Base-by-base conservation (phyloP, 2,888 invertebrate species). In the Myopa testacea region DNA sequence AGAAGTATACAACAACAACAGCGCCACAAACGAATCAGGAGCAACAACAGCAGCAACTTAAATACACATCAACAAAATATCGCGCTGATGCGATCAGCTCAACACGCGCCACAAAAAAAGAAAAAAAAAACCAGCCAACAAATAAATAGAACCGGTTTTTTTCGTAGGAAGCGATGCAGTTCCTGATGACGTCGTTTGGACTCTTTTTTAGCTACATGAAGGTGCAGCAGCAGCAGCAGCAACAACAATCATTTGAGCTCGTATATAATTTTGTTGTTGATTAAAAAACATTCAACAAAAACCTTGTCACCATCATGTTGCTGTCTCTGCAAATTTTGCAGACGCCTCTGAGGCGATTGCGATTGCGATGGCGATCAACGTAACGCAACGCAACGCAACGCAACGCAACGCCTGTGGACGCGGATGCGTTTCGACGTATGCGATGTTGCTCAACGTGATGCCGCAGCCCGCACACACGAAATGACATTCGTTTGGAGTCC, bases 51-150 rank as follows among this genome's bases (percentile, higher is more conserved):
- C 26, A 26, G 26, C 26, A 26, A 26, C 26, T 26, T 26, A 26
- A 26, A 26, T 26, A 26, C 26, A 26, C 72, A 72, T 16, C 72
- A 62, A 40, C 38, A 62, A 40, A 45, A 75, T 78, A 81, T 81
- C 79, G 79, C 79, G 78, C 16, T n/a, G 55, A 55, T 55, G 55
- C 78, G 78, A 80, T 81, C 78, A 77, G 55, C n/a, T n/a, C 78
- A 81, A 81, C 81, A 81, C 81, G 81, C 79, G 81, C 81, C 80
- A 81, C 81, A 80, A 79, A 73, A 50, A 40, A 38, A 72, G 10
- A 37, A 14, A 45, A n/a, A 26, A 26, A 45, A 45, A 45, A 45
- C 45, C 45, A 45, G 3, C 6, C 45, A 45, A 45, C 6, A 45
- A 45, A 45, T 3, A 45, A 45, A 14, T 19, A 45, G 50, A 63